A percentile compares a stretch with the other conserved stretches of the same genome.
Evolutionary conservation across 2,888 invertebrate genomes (phyloP).

Genomic region (Eupsilia transversa): DNA sequence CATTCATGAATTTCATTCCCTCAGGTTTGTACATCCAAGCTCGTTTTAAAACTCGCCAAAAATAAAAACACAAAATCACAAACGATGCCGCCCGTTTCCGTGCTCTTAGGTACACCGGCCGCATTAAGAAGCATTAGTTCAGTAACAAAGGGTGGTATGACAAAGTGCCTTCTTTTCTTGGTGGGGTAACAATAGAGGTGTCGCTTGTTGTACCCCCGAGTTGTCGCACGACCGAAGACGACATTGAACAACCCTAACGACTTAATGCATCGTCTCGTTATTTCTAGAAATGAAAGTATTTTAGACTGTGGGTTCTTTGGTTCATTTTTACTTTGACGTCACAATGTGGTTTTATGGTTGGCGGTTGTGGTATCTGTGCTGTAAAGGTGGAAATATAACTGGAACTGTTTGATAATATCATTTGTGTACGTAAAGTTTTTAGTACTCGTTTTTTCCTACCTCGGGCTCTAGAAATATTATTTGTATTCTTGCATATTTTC

Average conservation of each 20-base stretch:
- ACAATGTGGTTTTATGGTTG: constrained; percentile 39
- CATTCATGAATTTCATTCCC: constrained; percentile 52
- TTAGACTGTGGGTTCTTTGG: constrained; percentile 33
- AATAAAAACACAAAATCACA: constrained; percentile 70
- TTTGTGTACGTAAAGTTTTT: constrained; percentile 15
- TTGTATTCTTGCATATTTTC: background rate
- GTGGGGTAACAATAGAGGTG: constrained; percentile 78
- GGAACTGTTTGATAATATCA: constrained; percentile 31
- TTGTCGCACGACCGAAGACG: constrained; percentile 71
- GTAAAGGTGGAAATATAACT: constrained; percentile 6
- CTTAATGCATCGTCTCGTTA: constrained; percentile 84
- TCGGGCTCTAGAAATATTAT: background rate
- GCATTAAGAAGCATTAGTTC: constrained; percentile 85
- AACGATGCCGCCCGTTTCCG: constrained; percentile 79
- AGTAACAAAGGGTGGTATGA: constrained; percentile 84
- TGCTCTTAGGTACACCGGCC: constrained; percentile 75
- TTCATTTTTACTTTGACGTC: constrained; percentile 25
- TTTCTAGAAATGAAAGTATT: constrained; percentile 69
- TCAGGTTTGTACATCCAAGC: constrained; percentile 35
- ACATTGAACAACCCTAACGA: constrained; percentile 80
- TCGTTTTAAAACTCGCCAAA: constrained; percentile 54
- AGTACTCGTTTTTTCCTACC: constrained; percentile 5
- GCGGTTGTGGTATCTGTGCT: constrained; percentile 18
- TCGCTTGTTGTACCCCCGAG: constrained; percentile 70
- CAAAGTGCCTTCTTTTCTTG: constrained; percentile 81